Conservation (phyloP, 1,140 invertebrate genomes). For the Ganaspis sp. region DNA sequence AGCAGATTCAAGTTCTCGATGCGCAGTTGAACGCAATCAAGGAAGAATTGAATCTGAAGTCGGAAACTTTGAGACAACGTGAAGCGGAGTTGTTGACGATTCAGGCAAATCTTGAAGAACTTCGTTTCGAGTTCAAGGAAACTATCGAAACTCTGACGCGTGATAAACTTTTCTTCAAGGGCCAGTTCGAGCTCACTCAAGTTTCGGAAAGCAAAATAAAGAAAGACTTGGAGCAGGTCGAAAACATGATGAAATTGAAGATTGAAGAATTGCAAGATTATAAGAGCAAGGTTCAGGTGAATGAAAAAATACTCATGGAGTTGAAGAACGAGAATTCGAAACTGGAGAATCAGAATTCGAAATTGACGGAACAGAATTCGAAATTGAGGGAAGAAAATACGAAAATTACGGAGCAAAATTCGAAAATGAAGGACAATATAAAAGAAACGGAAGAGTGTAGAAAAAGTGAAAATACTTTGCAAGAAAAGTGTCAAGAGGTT, state of each 20-base stretch:
- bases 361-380: too few species aligned
- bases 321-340: constrained; percentile 63
- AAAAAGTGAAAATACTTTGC: constrained; percentile 37
- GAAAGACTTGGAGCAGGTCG: constrained; percentile 77
- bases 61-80: constrained; percentile 76
- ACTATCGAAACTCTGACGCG: constrained; percentile 76
- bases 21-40: constrained; percentile 76
- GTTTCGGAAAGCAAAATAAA: constrained; percentile 78
- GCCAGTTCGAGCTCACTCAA: constrained; percentile 76
- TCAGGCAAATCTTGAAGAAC: constrained; percentile 78
- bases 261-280: constrained; percentile 78
- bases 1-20: constrained; percentile 73
- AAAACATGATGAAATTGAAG: constrained; percentile 77
- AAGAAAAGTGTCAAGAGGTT: constrained; percentile 61
- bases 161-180: constrained; percentile 79
- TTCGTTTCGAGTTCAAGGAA: constrained; percentile 70
- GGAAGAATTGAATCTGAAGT: constrained; percentile 76
- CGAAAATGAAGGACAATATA: too few species aligned
- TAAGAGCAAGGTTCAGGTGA: constrained; percentile 77
- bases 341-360: constrained; percentile 62
- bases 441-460: constrained; percentile 61
- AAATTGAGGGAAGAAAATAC: neutral
- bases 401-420: too few species aligned
- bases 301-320: constrained; percentile 80
- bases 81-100: constrained; percentile 77